A percentile compares a stretch with the other conserved stretches of the same genome.
phyloP scores from a whole-genome alignment of 1,140 invertebrate species.

The Trachymyrmex septentrionalis region DNA sequence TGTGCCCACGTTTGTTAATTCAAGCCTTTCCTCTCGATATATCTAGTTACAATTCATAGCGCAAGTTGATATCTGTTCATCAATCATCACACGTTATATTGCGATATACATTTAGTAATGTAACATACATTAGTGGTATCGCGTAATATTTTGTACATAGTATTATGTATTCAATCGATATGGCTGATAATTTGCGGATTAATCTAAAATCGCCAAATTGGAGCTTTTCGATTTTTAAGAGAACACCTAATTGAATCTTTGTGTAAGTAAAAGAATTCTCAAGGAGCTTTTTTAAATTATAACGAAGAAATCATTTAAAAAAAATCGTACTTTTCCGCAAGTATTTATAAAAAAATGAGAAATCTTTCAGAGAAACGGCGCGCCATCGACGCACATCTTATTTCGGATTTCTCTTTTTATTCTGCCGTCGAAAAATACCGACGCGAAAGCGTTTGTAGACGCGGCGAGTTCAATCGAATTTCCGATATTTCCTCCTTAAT shows the following conservation, averaged over 20 bases:
- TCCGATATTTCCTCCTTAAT: constrained; percentile 1
- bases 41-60: background rate
- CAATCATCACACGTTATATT: constrained; percentile 3
- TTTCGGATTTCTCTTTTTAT: background rate
- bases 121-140: background rate
- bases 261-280: background rate
- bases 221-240: background rate
- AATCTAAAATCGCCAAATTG: background rate
- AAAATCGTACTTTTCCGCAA: background rate
- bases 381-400: background rate
- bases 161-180: background rate
- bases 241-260: background rate
- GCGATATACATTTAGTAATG: background rate
- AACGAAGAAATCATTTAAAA: no score
- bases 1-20: constrained; percentile 11
- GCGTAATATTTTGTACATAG: background rate
- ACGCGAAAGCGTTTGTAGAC: background rate
- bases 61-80: constrained; percentile 21
- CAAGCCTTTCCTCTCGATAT: background rate
- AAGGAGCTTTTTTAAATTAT: background rate
- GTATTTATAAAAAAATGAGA: background rate
- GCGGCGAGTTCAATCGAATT: background rate
- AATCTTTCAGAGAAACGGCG: constrained; percentile 3
- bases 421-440: background rate
- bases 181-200: background rate